Conservation (phyloP, 2,888 invertebrate genomes). For the Steinernema hermaphroditum region DNA sequence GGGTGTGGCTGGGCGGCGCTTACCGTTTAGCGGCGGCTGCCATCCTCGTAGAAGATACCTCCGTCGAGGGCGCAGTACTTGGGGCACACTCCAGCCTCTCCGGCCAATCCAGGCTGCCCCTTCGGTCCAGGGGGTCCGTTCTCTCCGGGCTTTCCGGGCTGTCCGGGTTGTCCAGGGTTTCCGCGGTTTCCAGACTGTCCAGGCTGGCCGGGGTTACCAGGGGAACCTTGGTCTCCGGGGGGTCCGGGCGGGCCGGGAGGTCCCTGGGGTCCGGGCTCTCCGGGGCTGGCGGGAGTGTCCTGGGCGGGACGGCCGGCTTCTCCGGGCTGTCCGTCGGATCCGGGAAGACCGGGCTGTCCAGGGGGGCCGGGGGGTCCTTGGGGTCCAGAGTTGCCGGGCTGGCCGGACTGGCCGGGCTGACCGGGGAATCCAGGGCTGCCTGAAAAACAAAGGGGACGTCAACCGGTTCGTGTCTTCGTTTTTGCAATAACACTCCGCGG, state of each 20-base stretch:
- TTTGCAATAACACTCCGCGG: conserved; percentile 16
- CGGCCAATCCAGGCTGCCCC: conserved; percentile 52
- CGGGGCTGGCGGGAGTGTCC: conserved; percentile 63
- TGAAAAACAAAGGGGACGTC: conserved; percentile 34
- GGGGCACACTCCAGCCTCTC: conserved; percentile 48
- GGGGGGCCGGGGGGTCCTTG: conserved; percentile 55
- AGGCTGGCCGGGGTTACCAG: conserved; percentile 54
- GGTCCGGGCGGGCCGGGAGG: conserved; percentile 48
- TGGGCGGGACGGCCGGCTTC: conserved; percentile 65
- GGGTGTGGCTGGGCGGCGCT: background rate
- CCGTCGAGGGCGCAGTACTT: conserved; percentile 62
- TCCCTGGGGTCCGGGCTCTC: conserved; percentile 61
- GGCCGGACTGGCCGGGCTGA: conserved; percentile 57
- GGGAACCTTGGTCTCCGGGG: conserved; percentile 56
- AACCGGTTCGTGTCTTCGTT: conserved; percentile 17
- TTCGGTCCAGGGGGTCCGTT: conserved; percentile 43
- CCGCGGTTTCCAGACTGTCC: conserved; percentile 57
- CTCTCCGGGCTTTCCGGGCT: background rate
- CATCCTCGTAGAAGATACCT: conserved; percentile 64
- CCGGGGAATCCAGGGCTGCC: conserved; percentile 60
- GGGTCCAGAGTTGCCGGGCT: conserved; percentile 58
- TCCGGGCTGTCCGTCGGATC: conserved; percentile 63
- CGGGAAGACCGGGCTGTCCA: conserved; percentile 55
- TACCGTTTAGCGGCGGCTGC: conserved; percentile 42
- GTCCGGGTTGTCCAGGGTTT: conserved; percentile 17